Percentiles rank a stretch among this genome's conserved stretches.
Evolutionary conservation across 2,113 vertebrate species (phyloP).

Genomic region (Corythornis vintsioides): DNA sequence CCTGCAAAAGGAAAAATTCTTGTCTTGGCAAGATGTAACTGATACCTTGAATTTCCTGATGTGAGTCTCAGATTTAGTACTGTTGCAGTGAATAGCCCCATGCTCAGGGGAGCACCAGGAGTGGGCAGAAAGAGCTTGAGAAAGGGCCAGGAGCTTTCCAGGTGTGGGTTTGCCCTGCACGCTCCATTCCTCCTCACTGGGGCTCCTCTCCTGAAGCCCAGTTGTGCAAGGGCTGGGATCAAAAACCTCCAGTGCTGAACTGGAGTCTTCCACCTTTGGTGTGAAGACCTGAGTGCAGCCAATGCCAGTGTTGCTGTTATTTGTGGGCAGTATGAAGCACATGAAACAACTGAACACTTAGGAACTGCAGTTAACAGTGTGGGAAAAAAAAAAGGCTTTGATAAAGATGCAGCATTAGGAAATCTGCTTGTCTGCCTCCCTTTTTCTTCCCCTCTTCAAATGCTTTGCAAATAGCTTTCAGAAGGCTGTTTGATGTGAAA

Average conservation of each 20-base stretch:
- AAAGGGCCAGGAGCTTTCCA: neutral
- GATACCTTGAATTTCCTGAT: neutral
- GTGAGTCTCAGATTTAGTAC: neutral
- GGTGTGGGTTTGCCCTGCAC: fast-evolving
- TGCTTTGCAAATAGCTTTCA: slow-evolving; percentile 61
- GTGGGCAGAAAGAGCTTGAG: neutral
- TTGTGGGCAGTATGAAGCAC: slow-evolving; percentile 12
- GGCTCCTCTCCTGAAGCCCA: neutral
- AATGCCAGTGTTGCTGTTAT: slow-evolving; percentile 4
- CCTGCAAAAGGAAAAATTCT: neutral
- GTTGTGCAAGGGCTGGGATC: slow-evolving; percentile 29
- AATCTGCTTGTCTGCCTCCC: slow-evolving; percentile 43
- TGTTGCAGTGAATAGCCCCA: neutral
- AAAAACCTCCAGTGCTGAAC: neutral
- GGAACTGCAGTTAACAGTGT: neutral
- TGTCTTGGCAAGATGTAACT: fast-evolving
- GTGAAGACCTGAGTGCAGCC: neutral
- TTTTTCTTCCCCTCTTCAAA: slow-evolving; percentile 65
- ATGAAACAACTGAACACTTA: slow-evolving; percentile 9
- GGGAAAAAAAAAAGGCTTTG: slow-evolving; percentile 61
- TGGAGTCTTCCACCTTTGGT: slow-evolving; percentile 6
- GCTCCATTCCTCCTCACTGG: neutral
- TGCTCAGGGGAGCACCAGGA: neutral
- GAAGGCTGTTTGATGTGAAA: slow-evolving; percentile 48
- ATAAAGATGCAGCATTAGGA: slow-evolving; percentile 58